Conservation (phyloP, 2,797 vertebrate genomes). For the Semotilus atromaculatus region DNA sequence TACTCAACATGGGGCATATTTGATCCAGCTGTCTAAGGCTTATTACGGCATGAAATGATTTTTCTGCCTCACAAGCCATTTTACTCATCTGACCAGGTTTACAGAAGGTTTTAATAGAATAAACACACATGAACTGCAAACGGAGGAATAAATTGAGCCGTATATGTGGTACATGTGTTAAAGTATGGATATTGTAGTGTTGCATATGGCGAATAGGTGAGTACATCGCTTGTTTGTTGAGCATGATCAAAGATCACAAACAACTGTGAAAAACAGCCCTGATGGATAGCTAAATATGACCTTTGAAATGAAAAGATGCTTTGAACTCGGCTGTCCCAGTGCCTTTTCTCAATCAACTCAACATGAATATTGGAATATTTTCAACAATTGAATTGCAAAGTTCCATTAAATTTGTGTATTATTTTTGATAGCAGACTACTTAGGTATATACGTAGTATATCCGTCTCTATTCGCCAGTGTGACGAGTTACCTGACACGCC, state of each 20-base stretch:
- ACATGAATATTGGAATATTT: not conserved
- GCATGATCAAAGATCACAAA: conserved; percentile 51
- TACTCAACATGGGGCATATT: conserved; percentile 4
- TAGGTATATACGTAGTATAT: too few species aligned
- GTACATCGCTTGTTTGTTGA: not conserved
- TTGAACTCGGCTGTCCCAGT: conserved; percentile 4
- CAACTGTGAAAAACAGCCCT: conserved; percentile 40
- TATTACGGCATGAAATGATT: not conserved
- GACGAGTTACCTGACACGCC: conserved; percentile 85
- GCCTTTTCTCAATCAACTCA: not conserved
- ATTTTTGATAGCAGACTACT: not conserved
- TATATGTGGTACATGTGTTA: not conserved
- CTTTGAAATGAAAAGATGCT: conserved; percentile 49
- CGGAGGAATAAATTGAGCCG: not conserved
- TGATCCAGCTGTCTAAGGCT: conserved; percentile 12
- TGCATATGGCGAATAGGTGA: not conserved
- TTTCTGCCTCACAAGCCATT: not conserved
- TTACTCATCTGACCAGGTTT: not conserved
- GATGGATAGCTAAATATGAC: conserved; percentile 52
- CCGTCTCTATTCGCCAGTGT: not conserved
- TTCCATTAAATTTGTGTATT: not conserved
- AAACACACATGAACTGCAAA: not conserved
- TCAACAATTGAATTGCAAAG: not conserved
- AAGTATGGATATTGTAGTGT: not conserved
- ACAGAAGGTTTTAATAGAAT: not conserved